phyloP scores from a whole-genome alignment of 1,140 invertebrate species.

The Drosophila lacertosa region DNA sequence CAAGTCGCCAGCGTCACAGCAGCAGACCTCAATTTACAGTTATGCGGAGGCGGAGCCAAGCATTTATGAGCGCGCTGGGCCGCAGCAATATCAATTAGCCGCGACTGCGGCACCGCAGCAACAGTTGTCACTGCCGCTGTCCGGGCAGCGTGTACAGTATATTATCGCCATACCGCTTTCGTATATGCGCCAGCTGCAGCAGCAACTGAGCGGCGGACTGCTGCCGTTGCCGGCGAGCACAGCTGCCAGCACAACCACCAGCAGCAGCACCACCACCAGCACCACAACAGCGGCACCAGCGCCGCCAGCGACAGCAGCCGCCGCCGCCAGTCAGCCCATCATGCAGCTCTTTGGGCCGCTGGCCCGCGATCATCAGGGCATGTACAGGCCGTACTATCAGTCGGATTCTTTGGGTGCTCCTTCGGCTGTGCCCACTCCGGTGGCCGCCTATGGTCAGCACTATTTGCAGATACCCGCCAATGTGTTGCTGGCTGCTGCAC shows the following conservation, averaged over 20 bases:
- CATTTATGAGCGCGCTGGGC: constrained; percentile 31
- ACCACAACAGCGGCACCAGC: constrained; percentile 14
- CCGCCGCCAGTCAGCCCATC: constrained; percentile 32
- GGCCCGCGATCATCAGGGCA: constrained; percentile 67
- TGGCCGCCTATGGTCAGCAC: constrained; percentile 45
- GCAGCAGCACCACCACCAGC: constrained; percentile 29
- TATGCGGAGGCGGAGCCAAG: constrained; percentile 49
- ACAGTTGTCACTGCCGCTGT: constrained; percentile 13
- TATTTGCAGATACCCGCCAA: constrained; percentile 74
- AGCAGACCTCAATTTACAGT: constrained; percentile 46
- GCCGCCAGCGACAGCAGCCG: constrained; percentile 17
- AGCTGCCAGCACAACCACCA: constrained; percentile 29
- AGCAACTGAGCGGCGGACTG: constrained; percentile 45
- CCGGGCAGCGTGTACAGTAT: constrained; percentile 65
- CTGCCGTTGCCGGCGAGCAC: constrained; percentile 15
- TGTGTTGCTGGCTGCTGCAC: constrained; percentile 60
- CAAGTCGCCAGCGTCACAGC: constrained; percentile 18
- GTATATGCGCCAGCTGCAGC: constrained; percentile 73
- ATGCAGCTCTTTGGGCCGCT: constrained; percentile 66
- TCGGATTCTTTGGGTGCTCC: constrained; percentile 53
- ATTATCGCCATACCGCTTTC: constrained; percentile 79
- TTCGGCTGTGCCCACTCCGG: constrained; percentile 15
- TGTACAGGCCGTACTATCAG: constrained; percentile 64
- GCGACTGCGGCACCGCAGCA: constrained; percentile 28
- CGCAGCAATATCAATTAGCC: constrained; percentile 31